Base-by-base conservation (phyloP, 2,888 invertebrate species). In the Frankliniella intonsa region DNA sequence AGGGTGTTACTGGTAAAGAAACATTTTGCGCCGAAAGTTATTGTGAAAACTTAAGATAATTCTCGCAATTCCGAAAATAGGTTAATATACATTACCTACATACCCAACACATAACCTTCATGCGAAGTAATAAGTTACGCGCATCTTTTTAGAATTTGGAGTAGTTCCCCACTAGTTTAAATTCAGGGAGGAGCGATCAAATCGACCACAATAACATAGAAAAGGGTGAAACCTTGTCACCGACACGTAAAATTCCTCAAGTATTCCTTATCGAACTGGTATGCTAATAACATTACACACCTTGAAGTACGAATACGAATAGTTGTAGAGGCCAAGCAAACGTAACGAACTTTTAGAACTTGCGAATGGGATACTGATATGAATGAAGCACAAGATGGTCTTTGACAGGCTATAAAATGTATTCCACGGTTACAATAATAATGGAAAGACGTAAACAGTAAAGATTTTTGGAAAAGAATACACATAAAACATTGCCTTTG, bases 241-340 rank as follows among this genome's bases (percentile, higher is more conserved):
- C n/a, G 1, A 25, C 69, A 25, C 62, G 69, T 10, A 25, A 76
- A 76, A 76, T 76, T 25, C 69, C 69, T 76, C 22, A 76, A n/a
- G 25, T 22, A 22, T 8, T 25, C 69, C 69, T 76, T 76, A 76
- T 76, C 69, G 25, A 25, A 76, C 69, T 76, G 69, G 69, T 25
- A 76, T 76, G 69, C 8, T 76, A 76, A 76, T 76, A 25, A 76
- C 69, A 76, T 76, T 76, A 76, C 69, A 76, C 69, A 76, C 69
- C 69, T 76, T 76, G 25, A 25, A 76, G 12, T 76, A 76, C 69
- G 25, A 76, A 76, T 55, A 55, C 38, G 38, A 76, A 25, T 22
- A 76, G 69, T 76, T 25, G 69, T n/a, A n/a, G 25, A 76, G 25
- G 69, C 25, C 55, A 55, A 76, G 69, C 25, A 25, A 76, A 76